These are phyloP conservation scores for Nomada goodeniana DNA, from an alignment of 2,888 invertebrate species.

Conservation along the genomic window DNA sequence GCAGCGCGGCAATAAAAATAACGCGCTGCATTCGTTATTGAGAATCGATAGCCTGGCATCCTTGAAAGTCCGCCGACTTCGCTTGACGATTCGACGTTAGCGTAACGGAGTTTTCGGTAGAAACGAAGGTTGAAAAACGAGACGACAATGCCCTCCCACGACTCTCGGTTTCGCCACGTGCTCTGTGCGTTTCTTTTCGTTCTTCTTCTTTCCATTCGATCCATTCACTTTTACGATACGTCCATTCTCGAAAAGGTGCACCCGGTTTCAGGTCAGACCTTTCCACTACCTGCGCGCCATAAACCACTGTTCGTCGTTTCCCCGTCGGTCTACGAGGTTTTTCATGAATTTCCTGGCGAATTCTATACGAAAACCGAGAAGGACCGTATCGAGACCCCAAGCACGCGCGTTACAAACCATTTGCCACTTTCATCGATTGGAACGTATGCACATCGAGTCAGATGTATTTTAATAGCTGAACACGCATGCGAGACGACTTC, in stretches of 20 bases:
- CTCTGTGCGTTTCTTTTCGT: neutral
- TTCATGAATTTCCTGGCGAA: too few relatives aligned
- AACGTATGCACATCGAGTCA: neutral
- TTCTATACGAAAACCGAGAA: neutral
- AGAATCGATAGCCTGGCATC: conserved; percentile 49
- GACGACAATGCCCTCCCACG: neutral
- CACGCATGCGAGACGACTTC: neutral
- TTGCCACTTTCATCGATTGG: conserved; percentile 49
- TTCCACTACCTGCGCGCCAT: too few relatives aligned
- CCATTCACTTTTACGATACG: neutral
- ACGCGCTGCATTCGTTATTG: conserved; percentile 31
- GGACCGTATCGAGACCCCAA: neutral
- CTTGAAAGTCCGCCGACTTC: conserved; percentile 23
- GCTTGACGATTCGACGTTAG: neutral
- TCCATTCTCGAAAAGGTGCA: conserved; percentile 33
- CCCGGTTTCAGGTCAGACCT: neutral
- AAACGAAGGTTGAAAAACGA: conserved; percentile 6
- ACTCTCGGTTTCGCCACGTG: neutral
- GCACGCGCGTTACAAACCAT: conserved; percentile 70
- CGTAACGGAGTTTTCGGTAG: neutral
- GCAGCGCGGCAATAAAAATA: conserved; percentile 41
- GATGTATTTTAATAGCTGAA: neutral
- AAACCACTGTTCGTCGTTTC: too few relatives aligned
- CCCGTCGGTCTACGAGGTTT: too few relatives aligned
- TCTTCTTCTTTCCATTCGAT: neutral